Evolutionary conservation across 2,113 vertebrate genomes (phyloP).

Genomic region (Columbina picui): DNA sequence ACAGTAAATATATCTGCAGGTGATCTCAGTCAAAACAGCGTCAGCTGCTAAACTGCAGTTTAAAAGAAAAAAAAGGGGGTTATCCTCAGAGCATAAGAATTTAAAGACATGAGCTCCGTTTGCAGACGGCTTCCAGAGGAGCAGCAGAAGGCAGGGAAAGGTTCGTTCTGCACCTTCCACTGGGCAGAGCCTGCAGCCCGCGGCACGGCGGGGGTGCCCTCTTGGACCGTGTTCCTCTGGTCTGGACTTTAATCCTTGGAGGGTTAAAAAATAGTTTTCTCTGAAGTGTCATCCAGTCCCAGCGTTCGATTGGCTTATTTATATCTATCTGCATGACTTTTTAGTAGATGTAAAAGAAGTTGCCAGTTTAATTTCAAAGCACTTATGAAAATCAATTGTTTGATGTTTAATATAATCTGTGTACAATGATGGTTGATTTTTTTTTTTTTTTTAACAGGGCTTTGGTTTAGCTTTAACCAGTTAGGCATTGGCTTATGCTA

Average conservation of each 20-base stretch:
- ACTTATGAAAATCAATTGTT: background rate
- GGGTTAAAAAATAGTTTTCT: background rate
- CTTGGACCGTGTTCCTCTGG: slow-evolving; percentile 27
- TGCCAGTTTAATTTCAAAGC: background rate
- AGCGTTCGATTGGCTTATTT: background rate
- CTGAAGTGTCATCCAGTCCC: background rate
- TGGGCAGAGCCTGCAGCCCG: background rate
- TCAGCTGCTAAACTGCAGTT: slow-evolving; percentile 2
- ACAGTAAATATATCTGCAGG: background rate
- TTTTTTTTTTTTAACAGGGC: background rate
- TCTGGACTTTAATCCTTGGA: slow-evolving; percentile 38
- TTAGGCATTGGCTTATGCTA: background rate
- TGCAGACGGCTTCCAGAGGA: background rate
- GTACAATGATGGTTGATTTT: background rate
- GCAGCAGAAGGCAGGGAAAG: background rate
- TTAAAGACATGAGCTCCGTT: background rate
- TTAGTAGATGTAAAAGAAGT: background rate
- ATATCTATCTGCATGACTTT: background rate
- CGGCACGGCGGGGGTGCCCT: background rate
- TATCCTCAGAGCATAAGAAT: background rate
- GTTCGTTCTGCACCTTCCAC: background rate
- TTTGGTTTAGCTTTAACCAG: background rate
- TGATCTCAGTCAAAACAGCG: background rate
- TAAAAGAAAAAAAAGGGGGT: background rate
- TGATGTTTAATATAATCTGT: background rate